Conservation (phyloP, 2,888 invertebrate species). For the Drosophila histrio region DNA sequence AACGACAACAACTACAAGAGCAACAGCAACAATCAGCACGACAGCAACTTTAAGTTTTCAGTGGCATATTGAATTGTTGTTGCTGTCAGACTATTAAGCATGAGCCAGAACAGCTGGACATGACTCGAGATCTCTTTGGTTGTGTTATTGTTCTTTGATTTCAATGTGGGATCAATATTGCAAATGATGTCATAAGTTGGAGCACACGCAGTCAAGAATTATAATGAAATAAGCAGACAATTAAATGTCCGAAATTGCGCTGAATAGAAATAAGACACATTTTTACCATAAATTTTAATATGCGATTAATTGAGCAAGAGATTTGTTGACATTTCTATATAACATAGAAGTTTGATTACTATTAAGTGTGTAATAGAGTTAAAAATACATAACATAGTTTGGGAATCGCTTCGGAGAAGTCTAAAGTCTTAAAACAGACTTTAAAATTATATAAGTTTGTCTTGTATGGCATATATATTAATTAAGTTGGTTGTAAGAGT, state of each 20-base stretch:
- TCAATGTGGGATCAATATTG: not conserved
- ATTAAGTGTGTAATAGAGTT: no score
- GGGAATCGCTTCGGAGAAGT: no score
- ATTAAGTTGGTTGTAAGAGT: no score
- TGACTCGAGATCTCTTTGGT: not conserved
- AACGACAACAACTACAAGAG: conserved; percentile 6
- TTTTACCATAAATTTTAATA: no score
- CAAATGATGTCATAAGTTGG: conserved; percentile 30
- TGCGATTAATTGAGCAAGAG: no score
- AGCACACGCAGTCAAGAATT: not conserved
- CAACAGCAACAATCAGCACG: not conserved
- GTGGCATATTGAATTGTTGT: conserved; percentile 41
- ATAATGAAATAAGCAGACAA: not conserved
- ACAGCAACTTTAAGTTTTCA: conserved; percentile 9
- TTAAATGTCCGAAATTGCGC: not conserved
- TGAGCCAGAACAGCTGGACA: conserved; percentile 24
- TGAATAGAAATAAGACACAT: not conserved
- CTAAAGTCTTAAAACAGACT: no score
- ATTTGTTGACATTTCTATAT: no score
- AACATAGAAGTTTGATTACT: no score
- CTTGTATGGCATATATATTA: no score
- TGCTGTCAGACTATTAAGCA: conserved; percentile 49
- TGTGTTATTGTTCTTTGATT: conserved; percentile 32
- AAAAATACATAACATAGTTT: no score
- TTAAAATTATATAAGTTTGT: no score